Percentiles rank a stretch among this genome's conserved stretches.
Evolutionary conservation across 2,113 vertebrate genomes (phyloP).

Genomic region (Cyanocitta stelleri): DNA sequence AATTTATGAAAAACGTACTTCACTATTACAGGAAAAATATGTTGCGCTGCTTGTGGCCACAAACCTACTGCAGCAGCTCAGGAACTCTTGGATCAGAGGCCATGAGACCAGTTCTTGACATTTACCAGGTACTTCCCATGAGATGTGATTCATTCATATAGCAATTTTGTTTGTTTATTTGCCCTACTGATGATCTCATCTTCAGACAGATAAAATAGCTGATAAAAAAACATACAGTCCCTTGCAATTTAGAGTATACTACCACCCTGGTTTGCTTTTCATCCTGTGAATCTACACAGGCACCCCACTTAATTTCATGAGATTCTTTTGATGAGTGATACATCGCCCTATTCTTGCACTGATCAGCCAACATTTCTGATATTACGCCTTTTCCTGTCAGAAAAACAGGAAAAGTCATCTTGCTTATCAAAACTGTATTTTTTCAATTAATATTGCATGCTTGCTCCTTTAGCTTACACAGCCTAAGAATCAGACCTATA

Average conservation of each 20-base stretch:
- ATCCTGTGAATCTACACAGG: neutral
- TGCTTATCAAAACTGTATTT: neutral
- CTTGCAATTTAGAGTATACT: neutral
- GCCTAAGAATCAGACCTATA: neutral
- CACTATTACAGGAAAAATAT: constrained; percentile 62
- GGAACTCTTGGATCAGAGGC: constrained; percentile 40
- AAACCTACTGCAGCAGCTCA: constrained; percentile 47
- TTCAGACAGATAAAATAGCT: neutral
- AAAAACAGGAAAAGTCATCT: neutral
- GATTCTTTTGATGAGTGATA: neutral
- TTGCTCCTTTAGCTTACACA: neutral
- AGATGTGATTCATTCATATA: constrained; percentile 9
- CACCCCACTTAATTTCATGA: neutral
- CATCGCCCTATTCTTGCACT: neutral
- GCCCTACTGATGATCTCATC: neutral
- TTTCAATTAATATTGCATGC: neutral
- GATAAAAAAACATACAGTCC: neutral
- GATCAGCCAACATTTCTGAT: neutral
- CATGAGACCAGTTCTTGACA: neutral
- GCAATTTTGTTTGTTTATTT: neutral
- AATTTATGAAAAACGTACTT: constrained; percentile 61
- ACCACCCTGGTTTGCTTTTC: neutral
- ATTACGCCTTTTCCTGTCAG: neutral
- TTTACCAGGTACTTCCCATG: constrained; percentile 34
- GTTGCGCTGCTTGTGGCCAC: constrained; percentile 48